Percentiles rank a stretch among this genome's conserved stretches.
Evolutionary conservation across 1,140 invertebrate genomes (phyloP).

Genomic region (Heliothis virescens): DNA sequence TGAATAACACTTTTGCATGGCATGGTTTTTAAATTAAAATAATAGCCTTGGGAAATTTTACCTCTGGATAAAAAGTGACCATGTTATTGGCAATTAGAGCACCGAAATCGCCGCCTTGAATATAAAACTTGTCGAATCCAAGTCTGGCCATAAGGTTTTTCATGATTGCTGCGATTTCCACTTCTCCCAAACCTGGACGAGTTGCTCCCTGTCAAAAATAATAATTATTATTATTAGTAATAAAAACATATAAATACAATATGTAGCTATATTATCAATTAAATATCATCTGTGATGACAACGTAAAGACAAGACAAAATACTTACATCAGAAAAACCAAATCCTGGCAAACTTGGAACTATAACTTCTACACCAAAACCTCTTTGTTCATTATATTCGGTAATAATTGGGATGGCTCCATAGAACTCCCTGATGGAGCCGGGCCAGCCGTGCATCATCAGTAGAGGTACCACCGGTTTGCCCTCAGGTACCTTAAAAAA

Average conservation of each 20-base stretch:
- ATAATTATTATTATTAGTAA: not conserved
- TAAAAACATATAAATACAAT: too few relatives aligned
- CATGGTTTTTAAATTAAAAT: too few relatives aligned
- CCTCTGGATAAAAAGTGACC: conserved; percentile 89
- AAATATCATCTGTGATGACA: too few relatives aligned
- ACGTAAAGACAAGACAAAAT: too few relatives aligned
- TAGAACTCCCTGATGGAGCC: conserved; percentile 95
- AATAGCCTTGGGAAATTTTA: not conserved
- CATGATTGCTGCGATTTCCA: conserved; percentile 90
- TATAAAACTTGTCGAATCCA: conserved; percentile 90
- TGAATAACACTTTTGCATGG: too few relatives aligned
- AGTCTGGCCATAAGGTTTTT: conserved; percentile 93
- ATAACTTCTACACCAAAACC: conserved; percentile 90
- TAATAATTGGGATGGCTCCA: conserved; percentile 90
- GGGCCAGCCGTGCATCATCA: conserved; percentile 95
- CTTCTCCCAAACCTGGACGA: conserved; percentile 85
- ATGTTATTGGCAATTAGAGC: conserved; percentile 87
- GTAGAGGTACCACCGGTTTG: conserved; percentile 82
- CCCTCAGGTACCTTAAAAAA: not conserved
- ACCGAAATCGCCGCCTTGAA: conserved; percentile 95
- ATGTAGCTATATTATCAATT: too few relatives aligned
- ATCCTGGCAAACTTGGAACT: conserved; percentile 92
- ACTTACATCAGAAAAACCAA: conserved; percentile 91
- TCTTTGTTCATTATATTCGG: conserved; percentile 65
- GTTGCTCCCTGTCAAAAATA: not conserved